Percentiles rank a stretch among this genome's conserved stretches.
These are phyloP conservation scores for Volucella inflata DNA, from an alignment of 2,888 invertebrate genomes.

Conservation along the genomic window DNA sequence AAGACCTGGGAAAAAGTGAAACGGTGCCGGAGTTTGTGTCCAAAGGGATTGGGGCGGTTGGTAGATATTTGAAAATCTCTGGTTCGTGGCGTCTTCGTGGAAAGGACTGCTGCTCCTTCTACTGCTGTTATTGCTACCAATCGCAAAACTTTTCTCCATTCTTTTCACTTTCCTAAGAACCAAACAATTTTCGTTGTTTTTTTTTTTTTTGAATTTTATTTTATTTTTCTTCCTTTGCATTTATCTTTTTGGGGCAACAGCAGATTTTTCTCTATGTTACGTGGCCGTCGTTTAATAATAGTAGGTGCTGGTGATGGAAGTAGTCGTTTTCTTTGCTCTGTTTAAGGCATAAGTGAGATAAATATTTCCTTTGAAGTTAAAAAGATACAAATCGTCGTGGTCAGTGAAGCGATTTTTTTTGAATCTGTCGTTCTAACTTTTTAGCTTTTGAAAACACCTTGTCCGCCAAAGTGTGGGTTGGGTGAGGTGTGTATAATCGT, in stretches of 20 bases:
- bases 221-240: not conserved
- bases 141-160: constrained; percentile 22
- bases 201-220: no score
- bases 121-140: constrained; percentile 8
- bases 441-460: no score
- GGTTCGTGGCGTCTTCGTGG: constrained; percentile 15
- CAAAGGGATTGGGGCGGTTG: constrained; percentile 14
- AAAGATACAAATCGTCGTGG: not conserved
- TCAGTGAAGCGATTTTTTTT: no score
- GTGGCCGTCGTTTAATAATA: constrained; percentile 10
- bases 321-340: not conserved
- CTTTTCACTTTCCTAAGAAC: constrained; percentile 7
- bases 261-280: constrained; percentile 9
- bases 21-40: not conserved
- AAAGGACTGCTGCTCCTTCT: constrained; percentile 5
- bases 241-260: not conserved
- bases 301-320: constrained; percentile 19
- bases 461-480: no score
- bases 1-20: constrained; percentile 9
- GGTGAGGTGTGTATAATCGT: no score
- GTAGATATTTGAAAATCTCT: constrained; percentile 35
- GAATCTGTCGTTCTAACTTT: no score
- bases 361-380: constrained; percentile 5
- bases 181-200: not conserved
- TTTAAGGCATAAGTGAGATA: constrained; percentile 29